Percentiles rank a stretch among this genome's conserved stretches.
Conservation (phyloP, 1,140 invertebrate genomes). For the Berghia stephanieae region DNA sequence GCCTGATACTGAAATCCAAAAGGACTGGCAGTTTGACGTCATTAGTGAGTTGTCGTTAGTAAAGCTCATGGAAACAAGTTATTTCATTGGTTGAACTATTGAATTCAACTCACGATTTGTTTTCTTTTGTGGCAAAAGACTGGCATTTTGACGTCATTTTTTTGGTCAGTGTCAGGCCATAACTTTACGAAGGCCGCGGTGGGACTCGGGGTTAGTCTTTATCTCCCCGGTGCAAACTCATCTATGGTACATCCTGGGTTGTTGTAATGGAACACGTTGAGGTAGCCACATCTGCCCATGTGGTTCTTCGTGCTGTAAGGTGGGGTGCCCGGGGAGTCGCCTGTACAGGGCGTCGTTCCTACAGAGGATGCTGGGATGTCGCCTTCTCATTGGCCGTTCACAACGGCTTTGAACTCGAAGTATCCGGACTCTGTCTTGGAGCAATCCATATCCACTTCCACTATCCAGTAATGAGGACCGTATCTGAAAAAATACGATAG, state of each 20-base stretch:
- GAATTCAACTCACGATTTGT: too few species aligned
- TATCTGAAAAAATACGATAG: conserved; percentile 44
- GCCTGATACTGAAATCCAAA: too few species aligned
- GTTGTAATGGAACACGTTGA: conserved; percentile 67
- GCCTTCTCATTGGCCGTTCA: conserved; percentile 58
- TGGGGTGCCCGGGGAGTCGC: conserved; percentile 53
- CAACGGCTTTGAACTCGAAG: conserved; percentile 68
- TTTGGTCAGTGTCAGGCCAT: too few species aligned
- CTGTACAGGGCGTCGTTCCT: conserved; percentile 49
- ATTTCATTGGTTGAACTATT: too few species aligned
- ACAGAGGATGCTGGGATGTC: conserved; percentile 45
- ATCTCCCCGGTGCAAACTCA: too few species aligned
- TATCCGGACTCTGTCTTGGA: conserved; percentile 66
- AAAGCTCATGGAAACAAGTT: too few species aligned
- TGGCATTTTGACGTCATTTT: too few species aligned
- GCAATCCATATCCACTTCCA: conserved; percentile 69
- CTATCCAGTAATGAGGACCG: conserved; percentile 69
- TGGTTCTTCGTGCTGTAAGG: conserved; percentile 64
- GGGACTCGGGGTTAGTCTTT: too few species aligned
- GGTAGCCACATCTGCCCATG: conserved; percentile 65
- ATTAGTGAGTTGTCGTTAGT: too few species aligned
- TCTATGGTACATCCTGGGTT: conserved; percentile 57
- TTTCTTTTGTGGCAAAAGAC: too few species aligned
- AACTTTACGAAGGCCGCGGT: too few species aligned
- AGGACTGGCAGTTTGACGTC: too few species aligned